Percentiles rank a stretch among this genome's conserved stretches.
Evolutionary conservation across 2,797 vertebrate species (phyloP).

Genomic region (Lutjanus argentimaculatus): DNA sequence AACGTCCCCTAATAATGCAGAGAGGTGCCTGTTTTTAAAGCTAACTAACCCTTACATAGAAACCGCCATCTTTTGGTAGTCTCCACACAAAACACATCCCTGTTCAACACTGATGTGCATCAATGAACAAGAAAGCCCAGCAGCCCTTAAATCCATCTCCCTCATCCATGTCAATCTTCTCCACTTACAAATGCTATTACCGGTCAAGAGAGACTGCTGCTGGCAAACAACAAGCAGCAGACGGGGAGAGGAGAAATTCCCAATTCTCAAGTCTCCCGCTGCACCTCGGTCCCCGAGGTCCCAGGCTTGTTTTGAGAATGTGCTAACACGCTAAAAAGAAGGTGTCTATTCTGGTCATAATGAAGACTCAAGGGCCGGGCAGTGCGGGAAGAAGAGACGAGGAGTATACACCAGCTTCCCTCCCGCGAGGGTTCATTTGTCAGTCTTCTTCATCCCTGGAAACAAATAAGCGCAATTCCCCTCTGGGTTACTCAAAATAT

Average conservation of each 20-base stretch:
- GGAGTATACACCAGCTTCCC: slow-evolving; percentile 54
- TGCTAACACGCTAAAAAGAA: slow-evolving; percentile 83
- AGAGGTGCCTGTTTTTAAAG: slow-evolving; percentile 8
- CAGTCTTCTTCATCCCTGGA: slow-evolving; percentile 85
- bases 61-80: slow-evolving; percentile 23
- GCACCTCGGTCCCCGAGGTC: slow-evolving; percentile 75
- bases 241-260: slow-evolving; percentile 64
- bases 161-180: slow-evolving; percentile 71
- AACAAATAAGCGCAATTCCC: slow-evolving; percentile 85
- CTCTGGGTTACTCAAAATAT: slow-evolving; percentile 62
- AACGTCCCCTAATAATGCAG: slow-evolving; percentile 5
- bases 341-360: slow-evolving; percentile 86
- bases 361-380: slow-evolving; percentile 84
- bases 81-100: slow-evolving; percentile 28
- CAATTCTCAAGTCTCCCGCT: slow-evolving; percentile 67
- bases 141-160: slow-evolving; percentile 55
- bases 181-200: slow-evolving; percentile 75
- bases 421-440: slow-evolving; percentile 84
- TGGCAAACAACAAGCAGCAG: slow-evolving; percentile 70
- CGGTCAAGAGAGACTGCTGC: slow-evolving; percentile 72
- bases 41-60: slow-evolving; percentile 15
- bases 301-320: slow-evolving; percentile 83
- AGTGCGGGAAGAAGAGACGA: slow-evolving; percentile 67
- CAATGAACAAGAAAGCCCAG: slow-evolving; percentile 49
- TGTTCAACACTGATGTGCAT: slow-evolving; percentile 17